Evolutionary conservation across 2,113 vertebrate genomes (phyloP).

Genomic region (Macrotis lagotis): DNA sequence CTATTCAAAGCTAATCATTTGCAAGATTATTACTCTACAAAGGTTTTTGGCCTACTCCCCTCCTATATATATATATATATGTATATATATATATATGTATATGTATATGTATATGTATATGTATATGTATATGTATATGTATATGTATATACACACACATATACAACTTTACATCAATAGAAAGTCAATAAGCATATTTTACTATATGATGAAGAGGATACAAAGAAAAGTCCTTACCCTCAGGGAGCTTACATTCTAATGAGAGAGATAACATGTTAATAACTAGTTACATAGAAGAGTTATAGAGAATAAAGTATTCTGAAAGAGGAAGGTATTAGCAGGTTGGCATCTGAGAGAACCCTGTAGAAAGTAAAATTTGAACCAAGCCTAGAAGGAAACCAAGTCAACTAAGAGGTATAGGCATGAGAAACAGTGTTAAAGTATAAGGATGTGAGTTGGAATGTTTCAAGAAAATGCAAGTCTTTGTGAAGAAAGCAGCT

Average conservation of each 20-base stretch:
- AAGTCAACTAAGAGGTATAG: no score
- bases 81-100: no score
- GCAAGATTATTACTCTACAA: neutral
- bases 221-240: neutral
- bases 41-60: neutral
- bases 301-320: neutral
- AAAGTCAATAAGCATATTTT: neutral
- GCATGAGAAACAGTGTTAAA: neutral
- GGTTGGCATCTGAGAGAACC: neutral
- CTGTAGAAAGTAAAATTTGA: neutral
- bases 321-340: neutral
- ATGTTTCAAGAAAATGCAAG: neutral
- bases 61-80: neutral
- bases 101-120: no score
- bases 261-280: neutral
- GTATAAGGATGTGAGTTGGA: neutral
- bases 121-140: no score
- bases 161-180: neutral
- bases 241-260: neutral
- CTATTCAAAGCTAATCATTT: neutral
- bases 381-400: neutral
- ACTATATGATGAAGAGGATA: neutral
- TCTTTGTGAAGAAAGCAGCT: neutral
- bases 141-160: no score
- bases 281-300: neutral